Evolutionary conservation across 1,140 invertebrate genomes (phyloP).

Genomic region (Anagrus nilaparvatae): DNA sequence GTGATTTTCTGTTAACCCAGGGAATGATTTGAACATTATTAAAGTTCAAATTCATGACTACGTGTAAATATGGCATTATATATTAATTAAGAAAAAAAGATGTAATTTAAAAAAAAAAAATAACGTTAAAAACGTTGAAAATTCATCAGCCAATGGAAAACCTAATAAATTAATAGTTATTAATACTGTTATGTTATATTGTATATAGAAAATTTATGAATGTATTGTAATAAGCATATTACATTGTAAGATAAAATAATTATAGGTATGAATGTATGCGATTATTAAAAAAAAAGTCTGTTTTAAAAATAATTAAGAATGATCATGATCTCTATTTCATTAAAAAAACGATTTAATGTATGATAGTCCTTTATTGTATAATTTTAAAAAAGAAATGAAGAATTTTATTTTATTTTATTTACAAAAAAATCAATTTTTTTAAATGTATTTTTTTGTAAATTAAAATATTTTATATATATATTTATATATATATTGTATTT

Average conservation of each 20-base stretch:
- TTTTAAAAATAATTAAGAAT: neutral
- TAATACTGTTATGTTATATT: slow-evolving; percentile 12
- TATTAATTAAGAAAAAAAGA: slow-evolving; percentile 10
- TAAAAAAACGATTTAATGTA: neutral
- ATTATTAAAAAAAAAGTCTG: too few species aligned
- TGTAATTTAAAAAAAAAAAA: slow-evolving; percentile 7
- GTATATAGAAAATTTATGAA: slow-evolving; percentile 5
- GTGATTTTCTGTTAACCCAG: slow-evolving; percentile 39
- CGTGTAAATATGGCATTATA: slow-evolving; percentile 14
- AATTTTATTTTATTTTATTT: too few species aligned
- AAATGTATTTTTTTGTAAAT: too few species aligned
- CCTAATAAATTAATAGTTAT: slow-evolving; percentile 11
- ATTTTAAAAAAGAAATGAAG: neutral
- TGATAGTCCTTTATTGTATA: neutral
- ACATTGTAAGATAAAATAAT: neutral
- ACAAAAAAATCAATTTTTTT: too few species aligned
- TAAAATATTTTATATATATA: too few species aligned
- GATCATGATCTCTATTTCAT: slow-evolving; percentile 6
- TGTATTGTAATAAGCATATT: neutral
- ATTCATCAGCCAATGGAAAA: slow-evolving; percentile 12
- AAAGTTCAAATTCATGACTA: slow-evolving; percentile 20
- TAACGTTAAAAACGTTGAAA: slow-evolving; percentile 3
- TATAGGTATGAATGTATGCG: neutral
- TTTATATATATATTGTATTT: too few species aligned
- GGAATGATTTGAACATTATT: slow-evolving; percentile 40